Evolutionary conservation across 2,113 vertebrate genomes (phyloP), one percentile per base, ranked within the genome.

Genomic region (Collichthys lucidus): DNA sequence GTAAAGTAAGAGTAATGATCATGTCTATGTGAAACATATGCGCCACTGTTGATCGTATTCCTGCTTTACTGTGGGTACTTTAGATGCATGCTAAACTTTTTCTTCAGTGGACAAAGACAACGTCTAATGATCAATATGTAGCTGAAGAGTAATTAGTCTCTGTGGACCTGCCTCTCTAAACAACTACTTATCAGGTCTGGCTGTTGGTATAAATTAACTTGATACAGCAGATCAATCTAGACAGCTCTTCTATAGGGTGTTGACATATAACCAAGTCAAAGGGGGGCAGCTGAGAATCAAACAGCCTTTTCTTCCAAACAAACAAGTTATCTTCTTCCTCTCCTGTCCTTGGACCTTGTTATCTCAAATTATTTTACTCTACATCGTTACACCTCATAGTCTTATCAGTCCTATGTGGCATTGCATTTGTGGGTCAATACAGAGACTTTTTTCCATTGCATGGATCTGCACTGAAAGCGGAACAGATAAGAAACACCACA

Each of bases 81-180:
- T 42, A 53, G 19, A 77, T 16, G 35, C 69, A 61, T 55, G 61
- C 79, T 79, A 55, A 77, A 82, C 80, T 60, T 82, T 77, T 73
- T 29, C 53, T 63, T 60, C n/a, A 78, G 29, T 1, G 1, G 31
- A 53, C 31, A 77, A 70, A 84, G 35, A 79, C 59, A 6, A 31
- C 46, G 53, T 64, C 57, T 35, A 73, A 60, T 59, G 74, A 87
- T 94, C 88, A 83, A 91, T 92, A 89, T 19, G 40, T 56, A 76
- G 80, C 70, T 50, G 42, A 19, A 74, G 60, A 77, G 70, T 92
- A 92, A 93, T 90, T 80, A 87, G 80, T 88, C 88, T 86, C 88
- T 35, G 65, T 63, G 88, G 90, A 88, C 64, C 72, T 77, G 47
- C 24, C 26, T 82, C 42, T 79, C 65, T 73, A 70, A 89, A 85